Evolutionary conservation across 2,888 invertebrate species (phyloP), one percentile per base, ranked within the genome.

Genomic region (Brachyptera risi): DNA sequence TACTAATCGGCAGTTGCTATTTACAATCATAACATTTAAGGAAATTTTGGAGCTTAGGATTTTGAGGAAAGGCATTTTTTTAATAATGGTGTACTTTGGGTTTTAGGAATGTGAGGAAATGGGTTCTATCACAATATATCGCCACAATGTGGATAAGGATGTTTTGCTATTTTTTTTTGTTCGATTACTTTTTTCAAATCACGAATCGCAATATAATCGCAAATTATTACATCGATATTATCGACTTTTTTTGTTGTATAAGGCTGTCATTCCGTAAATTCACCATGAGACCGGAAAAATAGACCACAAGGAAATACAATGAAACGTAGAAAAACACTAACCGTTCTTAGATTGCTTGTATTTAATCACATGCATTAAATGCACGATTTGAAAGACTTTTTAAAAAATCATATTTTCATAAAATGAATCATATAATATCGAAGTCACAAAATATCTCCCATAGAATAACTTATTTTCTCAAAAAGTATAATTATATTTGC

Each of bases 101-200:
- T 26, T 31, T 54, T 13, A 24, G 47, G 54, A 9, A 11, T 35
- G 31, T 7, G 37, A 35, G 37, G 26, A 58, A 26, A 54, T 17
- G 15, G 26, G 17, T 24, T 60, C 63, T 63, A 63, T 63, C 63
- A 63, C 63, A 63, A 63, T 63, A 57, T 54, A 31, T 56, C 38
- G 35, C 50, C 60, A 57, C 60, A 38, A 60, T 57, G 51, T 57
- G 57, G 49, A 26, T 57, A 49, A 47, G 50, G 24, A 51, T 40
- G 15, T 31, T 3, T 56, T 54, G 49, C 23, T 49, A 56, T 40
- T 49, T 24, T 58, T 50, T 51, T 23, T 44, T 40, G 47, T 37
- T 44, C 31, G 35, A 56, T 51, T 40, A 56, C 57, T 38, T 50
- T 42, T 57, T 51, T 51, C 21, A 50, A 49, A 44, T 51, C 35